Percentiles rank a stretch among this genome's conserved stretches.
Evolutionary conservation across 2,797 vertebrate genomes (phyloP).

Genomic region (Acanthopagrus latus): DNA sequence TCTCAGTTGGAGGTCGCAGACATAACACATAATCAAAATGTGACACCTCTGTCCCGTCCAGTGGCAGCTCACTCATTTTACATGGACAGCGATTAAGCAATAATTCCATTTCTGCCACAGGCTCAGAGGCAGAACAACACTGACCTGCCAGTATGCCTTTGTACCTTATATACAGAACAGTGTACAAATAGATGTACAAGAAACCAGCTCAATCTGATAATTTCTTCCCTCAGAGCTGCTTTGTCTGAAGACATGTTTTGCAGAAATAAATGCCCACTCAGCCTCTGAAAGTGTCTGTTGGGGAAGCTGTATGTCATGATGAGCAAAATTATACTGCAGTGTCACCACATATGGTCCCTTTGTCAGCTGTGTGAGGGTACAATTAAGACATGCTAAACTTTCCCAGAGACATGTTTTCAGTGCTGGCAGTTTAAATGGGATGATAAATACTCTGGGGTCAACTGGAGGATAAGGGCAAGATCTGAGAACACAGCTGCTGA

Average conservation of each 20-base stretch:
- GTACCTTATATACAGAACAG: no score
- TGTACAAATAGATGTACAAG: no score
- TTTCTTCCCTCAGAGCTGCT: background rate
- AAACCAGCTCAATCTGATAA: background rate
- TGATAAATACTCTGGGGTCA: constrained; percentile 65
- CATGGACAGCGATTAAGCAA: no score
- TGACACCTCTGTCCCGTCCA: no score
- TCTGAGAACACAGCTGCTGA: constrained; percentile 72
- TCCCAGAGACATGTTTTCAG: constrained; percentile 49
- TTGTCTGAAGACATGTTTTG: background rate
- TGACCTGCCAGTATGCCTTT: no score
- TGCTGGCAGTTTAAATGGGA: constrained; percentile 51
- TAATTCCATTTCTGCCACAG: no score
- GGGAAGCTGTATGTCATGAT: constrained; percentile 3
- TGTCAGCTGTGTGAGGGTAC: constrained; percentile 47
- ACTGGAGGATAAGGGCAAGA: constrained; percentile 55
- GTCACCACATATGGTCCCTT: constrained; percentile 43
- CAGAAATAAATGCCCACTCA: background rate
- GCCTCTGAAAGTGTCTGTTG: background rate
- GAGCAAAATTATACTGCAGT: constrained; percentile 9
- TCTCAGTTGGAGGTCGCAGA: no score
- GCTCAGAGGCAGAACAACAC: no score
- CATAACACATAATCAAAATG: no score
- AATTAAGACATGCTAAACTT: constrained; percentile 39
- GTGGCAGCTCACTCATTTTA: no score